Conservation (phyloP, 2,888 invertebrate species). For the Hemaris fuciformis region DNA sequence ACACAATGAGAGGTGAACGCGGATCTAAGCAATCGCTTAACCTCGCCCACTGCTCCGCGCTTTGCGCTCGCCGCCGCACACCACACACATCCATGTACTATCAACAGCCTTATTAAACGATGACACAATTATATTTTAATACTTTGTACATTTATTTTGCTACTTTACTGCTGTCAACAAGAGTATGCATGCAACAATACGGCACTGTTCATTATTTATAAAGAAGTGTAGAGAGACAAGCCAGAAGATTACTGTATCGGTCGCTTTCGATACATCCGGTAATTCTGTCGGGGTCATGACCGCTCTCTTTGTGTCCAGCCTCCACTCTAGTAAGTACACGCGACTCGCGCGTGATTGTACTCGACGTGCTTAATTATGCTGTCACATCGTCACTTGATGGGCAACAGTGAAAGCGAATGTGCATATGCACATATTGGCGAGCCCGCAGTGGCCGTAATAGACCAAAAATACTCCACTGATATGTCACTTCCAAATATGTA, state of each 20-base stretch:
- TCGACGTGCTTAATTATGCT: conserved; percentile 78
- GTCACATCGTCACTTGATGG: conserved; percentile 76
- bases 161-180: not conserved
- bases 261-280: conserved; percentile 77
- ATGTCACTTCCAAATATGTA: too few species aligned
- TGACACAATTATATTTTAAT: not conserved
- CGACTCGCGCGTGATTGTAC: conserved; percentile 71
- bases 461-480: not conserved
- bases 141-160: conserved; percentile 15
- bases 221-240: conserved; percentile 18
- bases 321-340: conserved; percentile 50
- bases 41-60: conserved; percentile 76
- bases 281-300: conserved; percentile 70
- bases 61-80: conserved; percentile 33
- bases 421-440: not conserved
- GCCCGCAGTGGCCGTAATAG: not conserved
- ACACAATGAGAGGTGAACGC: conserved; percentile 81
- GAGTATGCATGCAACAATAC: not conserved
- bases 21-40: conserved; percentile 82
- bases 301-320: conserved; percentile 70
- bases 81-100: conserved; percentile 38
- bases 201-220: not conserved
- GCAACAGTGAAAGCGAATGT: conserved; percentile 73
- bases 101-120: conserved; percentile 16
- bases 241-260: conserved; percentile 52